A percentile compares a stretch with the other conserved stretches of the same genome.
Evolutionary conservation across 1,140 invertebrate genomes (phyloP).

Genomic region (Nymphalis io): DNA sequence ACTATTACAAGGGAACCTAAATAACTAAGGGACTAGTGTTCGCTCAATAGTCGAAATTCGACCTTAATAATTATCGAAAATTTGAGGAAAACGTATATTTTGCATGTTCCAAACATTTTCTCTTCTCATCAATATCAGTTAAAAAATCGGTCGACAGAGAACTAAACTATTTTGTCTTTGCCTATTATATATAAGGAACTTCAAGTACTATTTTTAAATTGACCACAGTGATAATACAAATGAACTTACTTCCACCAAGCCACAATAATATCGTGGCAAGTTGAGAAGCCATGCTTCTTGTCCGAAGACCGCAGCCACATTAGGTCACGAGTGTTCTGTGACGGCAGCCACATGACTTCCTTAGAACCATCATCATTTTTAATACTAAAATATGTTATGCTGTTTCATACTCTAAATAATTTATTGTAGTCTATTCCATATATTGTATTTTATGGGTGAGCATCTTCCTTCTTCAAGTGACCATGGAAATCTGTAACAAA

Average conservation of each 20-base stretch:
- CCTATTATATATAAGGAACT: no score
- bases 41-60: no score
- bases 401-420: conserved; percentile 37
- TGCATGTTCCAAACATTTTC: no score
- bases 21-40: no score
- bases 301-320: conserved; percentile 46
- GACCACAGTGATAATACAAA: not conserved
- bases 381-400: conserved; percentile 43
- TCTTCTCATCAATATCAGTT: no score
- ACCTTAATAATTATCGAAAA: no score
- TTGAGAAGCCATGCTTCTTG: conserved; percentile 57
- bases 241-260: conserved; percentile 66
- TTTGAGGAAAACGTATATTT: no score
- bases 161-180: no score
- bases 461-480: conserved; percentile 36
- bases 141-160: no score
- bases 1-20: no score
- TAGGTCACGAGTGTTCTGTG: conserved; percentile 54
- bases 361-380: conserved; percentile 55
- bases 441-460: conserved; percentile 6
- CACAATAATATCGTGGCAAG: conserved; percentile 62
- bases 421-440: not conserved
- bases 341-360: conserved; percentile 38
- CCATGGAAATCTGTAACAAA: conserved; percentile 43
- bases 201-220: no score